A percentile compares a stretch with the other conserved stretches of the same genome.
Evolutionary conservation across 1,140 invertebrate genomes (phyloP).

Genomic region (Drosophila parvula): DNA sequence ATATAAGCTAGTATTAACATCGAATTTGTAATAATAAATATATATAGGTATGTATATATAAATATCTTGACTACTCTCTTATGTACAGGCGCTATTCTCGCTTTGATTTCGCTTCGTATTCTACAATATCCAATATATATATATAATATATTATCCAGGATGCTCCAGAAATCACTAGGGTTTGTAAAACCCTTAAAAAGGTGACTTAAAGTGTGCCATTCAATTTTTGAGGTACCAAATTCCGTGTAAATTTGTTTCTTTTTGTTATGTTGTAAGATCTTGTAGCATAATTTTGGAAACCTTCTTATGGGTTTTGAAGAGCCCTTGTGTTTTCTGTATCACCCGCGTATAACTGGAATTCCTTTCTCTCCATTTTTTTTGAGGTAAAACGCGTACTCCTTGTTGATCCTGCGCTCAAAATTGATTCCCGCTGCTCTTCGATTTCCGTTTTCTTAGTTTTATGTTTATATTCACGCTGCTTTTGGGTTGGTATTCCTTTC

Average conservation of each 20-base stretch:
- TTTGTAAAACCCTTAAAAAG: too few relatives aligned
- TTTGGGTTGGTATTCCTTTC: not conserved
- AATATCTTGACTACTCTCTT: constrained; percentile 31
- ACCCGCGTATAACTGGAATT: constrained; percentile 10
- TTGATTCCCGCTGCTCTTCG: not conserved
- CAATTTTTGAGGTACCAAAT: too few relatives aligned
- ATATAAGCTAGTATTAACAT: constrained; percentile 33
- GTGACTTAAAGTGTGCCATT: too few relatives aligned
- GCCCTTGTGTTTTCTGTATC: too few relatives aligned
- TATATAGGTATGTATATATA: constrained; percentile 2
- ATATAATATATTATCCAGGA: not conserved
- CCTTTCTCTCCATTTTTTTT: constrained; percentile 12
- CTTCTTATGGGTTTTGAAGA: too few relatives aligned
- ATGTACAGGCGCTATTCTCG: constrained; percentile 20
- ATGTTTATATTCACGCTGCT: not conserved
- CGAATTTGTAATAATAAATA: constrained; percentile 17
- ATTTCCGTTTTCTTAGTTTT: not conserved
- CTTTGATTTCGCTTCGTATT: constrained; percentile 14
- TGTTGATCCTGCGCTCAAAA: constrained; percentile 13
- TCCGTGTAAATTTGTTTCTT: too few relatives aligned
- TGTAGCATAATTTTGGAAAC: too few relatives aligned
- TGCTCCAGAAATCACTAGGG: too few relatives aligned
- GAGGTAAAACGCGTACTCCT: constrained; percentile 24
- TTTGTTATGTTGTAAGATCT: too few relatives aligned
- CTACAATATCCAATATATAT: constrained; percentile 15